Evolutionary conservation across 2,888 invertebrate genomes (phyloP), one percentile per base, ranked within the genome.

Genomic region (Noctua fimbriata): DNA sequence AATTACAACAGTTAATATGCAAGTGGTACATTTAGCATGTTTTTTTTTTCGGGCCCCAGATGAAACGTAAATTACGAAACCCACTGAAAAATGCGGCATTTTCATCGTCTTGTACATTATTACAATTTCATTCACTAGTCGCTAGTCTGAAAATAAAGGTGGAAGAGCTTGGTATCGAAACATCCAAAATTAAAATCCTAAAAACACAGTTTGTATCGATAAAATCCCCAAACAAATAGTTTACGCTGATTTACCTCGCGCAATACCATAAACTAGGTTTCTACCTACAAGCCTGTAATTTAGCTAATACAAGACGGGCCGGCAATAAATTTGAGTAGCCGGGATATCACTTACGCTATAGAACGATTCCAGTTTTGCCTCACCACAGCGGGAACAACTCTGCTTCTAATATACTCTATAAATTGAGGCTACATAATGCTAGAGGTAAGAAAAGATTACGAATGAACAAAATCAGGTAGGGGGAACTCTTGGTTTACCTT

Each of bases 141-240:
- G 24, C 69, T 73, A 41, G 49, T 75, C 78, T 78, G 44, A 77
- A 88, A 88, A 83, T 83, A 83, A 83, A 81, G 4, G 14, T 32
- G 36, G 24, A 41, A 52, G 5, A 72, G n/a, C 44, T 84, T 49
- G 41, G 16, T 74, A 82, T 78, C 28, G 21, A 69, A 78, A 58
- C 47, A 76, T 66, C 72, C 52, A 65, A 86, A 79, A 73, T 77
- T 36, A 76, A 82, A 78, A 52, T 52, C 28, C 44, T 69, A 65
- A 71, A 83, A 86, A 78, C 36, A 73, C 36, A 73, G 28, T 65
- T 73, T 24, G 71, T 67, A 77, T 82, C 79, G 78, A 73, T 78
- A 79, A 83, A 88, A 79, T 76, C 66, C 63, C 65, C 76, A 79
- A 87, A 85, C 76, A 80, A 85, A 85, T 79, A 77, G 73, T 85